Evolutionary conservation across 2,113 vertebrate genomes (phyloP), one percentile per base, ranked within the genome.

Genomic region (Dasyurus viverrinus): DNA sequence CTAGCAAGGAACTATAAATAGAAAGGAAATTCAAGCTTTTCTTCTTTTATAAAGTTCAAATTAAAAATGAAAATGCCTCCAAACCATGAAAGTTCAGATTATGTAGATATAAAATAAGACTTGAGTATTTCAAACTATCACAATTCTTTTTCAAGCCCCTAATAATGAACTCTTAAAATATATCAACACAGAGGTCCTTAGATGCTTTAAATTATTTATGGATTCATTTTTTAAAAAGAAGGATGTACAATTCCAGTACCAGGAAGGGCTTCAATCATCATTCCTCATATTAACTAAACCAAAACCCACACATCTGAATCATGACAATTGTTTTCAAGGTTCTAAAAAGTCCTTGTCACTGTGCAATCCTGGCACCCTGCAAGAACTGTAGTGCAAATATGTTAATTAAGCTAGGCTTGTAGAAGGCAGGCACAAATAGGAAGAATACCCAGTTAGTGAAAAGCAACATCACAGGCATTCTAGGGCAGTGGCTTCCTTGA

Each of bases 11-110:
- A 90, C 68, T 54, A 54, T 14, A 68, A 68, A n/a, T n/a, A 23
- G 30, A 53, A 96, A 53, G 25, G 93, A 93, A 95, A 95, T 16
- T 90, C 53, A 54, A 26, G 76, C 10, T 16, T 90, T 60, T 52
- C 68, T 93, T 96, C n/a, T 90, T 89, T 48, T 93, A 94, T 89
- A 90, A 9, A 22, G 54, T 89, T 93, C 91, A 93, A 90, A 57
- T 89, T 93, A 92, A 93, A 96, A 95, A 92, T 60, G 30, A 68
- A 94, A 95, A 91, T 91, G 92, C 95, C 55, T 68, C 91, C 91
- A 91, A 93, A 84, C 24, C 47, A 94, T 91, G 93, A 52, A 94
- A 95, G 8, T 89, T n/a, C 11, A 36, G 68, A 90, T 54, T 94
- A 95, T 46, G n/a, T 68, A 92, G 90, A 19, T 95, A 94, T 53